A percentile compares a stretch with the other conserved stretches of the same genome.
Conservation (phyloP, 1,140 invertebrate genomes). For the Triops cancriformis region DNA sequence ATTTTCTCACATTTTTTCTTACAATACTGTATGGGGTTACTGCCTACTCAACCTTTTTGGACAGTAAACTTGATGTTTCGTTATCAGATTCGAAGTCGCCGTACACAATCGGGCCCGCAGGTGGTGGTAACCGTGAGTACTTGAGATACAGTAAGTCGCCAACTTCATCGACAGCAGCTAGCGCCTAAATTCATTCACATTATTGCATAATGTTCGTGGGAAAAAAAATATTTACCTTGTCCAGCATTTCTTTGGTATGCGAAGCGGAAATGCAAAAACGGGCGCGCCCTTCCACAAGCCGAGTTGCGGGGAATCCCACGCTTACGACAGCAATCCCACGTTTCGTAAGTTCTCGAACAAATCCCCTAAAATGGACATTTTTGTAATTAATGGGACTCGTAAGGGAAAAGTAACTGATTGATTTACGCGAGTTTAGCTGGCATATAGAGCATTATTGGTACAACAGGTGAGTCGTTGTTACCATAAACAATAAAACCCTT, state of each 20-base stretch:
- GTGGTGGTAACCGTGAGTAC: constrained; percentile 48
- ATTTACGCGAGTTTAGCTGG: constrained; percentile 85
- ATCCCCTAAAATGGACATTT: constrained; percentile 48
- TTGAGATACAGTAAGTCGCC: constrained; percentile 59
- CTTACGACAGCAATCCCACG: constrained; percentile 85
- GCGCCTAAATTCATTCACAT: constrained; percentile 42
- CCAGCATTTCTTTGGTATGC: constrained; percentile 91
- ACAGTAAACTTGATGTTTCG: constrained; percentile 17
- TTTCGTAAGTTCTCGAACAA: constrained; percentile 72
- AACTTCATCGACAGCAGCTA: constrained; percentile 60
- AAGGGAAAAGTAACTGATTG: constrained; percentile 24
- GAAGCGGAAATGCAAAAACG: constrained; percentile 93
- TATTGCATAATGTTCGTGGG: not conserved
- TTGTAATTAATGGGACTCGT: not conserved
- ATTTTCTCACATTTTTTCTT: not conserved
- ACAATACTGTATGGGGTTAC: not conserved
- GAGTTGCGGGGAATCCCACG: constrained; percentile 97
- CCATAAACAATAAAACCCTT: constrained; percentile 93
- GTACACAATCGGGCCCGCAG: constrained; percentile 27
- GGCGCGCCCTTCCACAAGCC: constrained; percentile 84
- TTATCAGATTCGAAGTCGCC: constrained; percentile 16
- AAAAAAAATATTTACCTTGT: constrained; percentile 53
- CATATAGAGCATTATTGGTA: constrained; percentile 88
- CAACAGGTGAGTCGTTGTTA: constrained; percentile 93
- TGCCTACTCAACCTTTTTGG: constrained; percentile 10